Evolutionary conservation across 2,797 vertebrate genomes (phyloP).

Genomic region (Euphonia xanthogaster): DNA sequence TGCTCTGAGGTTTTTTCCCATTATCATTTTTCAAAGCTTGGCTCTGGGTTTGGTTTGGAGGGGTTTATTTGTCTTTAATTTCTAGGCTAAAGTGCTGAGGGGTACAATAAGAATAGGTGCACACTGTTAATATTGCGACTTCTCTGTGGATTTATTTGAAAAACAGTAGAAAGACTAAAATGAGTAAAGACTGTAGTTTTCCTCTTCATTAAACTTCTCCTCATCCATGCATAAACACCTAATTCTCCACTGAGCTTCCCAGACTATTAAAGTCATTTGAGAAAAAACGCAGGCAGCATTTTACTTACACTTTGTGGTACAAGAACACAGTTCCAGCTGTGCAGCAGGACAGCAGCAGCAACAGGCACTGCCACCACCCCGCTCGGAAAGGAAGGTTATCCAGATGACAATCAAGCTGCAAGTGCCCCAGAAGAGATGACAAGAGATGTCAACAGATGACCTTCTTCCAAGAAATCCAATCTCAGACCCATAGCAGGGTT

Average conservation of each 20-base stretch:
- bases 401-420: background rate
- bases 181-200: constrained; percentile 61
- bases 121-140: background rate
- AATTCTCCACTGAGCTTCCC: constrained; percentile 50
- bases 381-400: background rate
- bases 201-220: constrained; percentile 67
- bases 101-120: background rate
- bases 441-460: background rate
- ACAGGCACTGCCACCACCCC: background rate
- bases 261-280: constrained; percentile 15
- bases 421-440: background rate
- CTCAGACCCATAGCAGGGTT: background rate
- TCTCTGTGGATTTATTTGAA: constrained; percentile 43
- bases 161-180: constrained; percentile 50
- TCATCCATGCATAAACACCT: constrained; percentile 62
- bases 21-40: constrained; percentile 49
- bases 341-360: background rate
- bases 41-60: background rate
- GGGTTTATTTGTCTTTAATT: constrained; percentile 35
- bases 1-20: background rate
- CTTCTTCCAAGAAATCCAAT: background rate
- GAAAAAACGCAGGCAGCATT: constrained; percentile 4
- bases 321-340: background rate
- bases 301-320: constrained; percentile 35
- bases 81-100: background rate